These are phyloP conservation scores for Rhagonycha lutea DNA, from an alignment of 2,888 invertebrate species.

Conservation along the genomic window DNA sequence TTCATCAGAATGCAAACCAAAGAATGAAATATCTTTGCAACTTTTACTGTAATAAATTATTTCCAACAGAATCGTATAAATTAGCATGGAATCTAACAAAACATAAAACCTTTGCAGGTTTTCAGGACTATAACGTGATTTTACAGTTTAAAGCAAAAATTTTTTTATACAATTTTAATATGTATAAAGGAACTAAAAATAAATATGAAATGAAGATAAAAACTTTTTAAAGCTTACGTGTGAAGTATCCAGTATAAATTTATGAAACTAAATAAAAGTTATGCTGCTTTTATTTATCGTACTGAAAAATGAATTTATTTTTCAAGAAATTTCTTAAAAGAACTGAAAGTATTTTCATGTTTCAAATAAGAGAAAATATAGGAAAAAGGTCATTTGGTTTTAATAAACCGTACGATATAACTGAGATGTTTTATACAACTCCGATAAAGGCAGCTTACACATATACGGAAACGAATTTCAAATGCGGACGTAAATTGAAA, in stretches of 20 bases:
- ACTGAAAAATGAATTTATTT: not conserved
- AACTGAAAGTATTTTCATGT: not conserved
- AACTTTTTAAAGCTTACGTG: not conserved
- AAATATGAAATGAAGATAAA: not conserved
- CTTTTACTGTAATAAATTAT: not conserved
- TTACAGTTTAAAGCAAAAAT: not conserved
- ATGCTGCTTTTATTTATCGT: not conserved
- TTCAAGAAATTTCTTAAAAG: not conserved
- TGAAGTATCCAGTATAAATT: not conserved
- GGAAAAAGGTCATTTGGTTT: not conserved
- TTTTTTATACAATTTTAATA: not conserved
- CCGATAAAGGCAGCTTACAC: conserved; percentile 32
- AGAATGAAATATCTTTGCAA: not conserved
- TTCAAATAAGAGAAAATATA: not conserved
- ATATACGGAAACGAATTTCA: conserved; percentile 39
- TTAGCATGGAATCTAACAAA: not conserved
- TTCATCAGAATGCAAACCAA: not conserved
- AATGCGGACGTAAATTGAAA: conserved; percentile 39
- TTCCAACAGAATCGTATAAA: not conserved
- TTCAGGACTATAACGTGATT: not conserved
- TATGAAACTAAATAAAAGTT: not conserved
- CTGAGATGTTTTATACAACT: conserved; percentile 31
- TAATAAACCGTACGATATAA: conserved; percentile 1
- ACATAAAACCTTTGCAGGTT: not conserved
- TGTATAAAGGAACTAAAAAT: not conserved